Evolutionary conservation across 1,140 invertebrate species (phyloP).

Genomic region (Arctopsyche grandis): DNA sequence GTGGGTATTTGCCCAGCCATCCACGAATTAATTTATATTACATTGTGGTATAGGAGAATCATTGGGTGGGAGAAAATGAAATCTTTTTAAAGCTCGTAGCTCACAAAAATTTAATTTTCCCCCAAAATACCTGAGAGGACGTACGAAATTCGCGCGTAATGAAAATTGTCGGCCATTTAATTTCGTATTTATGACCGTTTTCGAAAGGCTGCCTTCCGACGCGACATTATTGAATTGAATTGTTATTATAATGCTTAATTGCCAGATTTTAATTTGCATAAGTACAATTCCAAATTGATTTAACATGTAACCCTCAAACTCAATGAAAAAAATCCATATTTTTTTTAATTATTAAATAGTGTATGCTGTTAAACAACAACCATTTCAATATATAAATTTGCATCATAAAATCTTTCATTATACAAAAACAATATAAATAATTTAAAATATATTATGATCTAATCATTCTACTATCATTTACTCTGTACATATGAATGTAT

Average conservation of each 20-base stretch:
- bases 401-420: too few relatives aligned
- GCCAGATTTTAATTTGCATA: too few relatives aligned
- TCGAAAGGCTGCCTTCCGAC: background rate
- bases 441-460: too few relatives aligned
- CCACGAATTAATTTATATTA: slow-evolving; percentile 5
- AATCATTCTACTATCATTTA: too few relatives aligned
- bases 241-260: background rate
- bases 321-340: background rate
- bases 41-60: background rate
- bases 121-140: slow-evolving; percentile 10
- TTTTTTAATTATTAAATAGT: background rate
- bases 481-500: background rate
- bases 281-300: too few relatives aligned
- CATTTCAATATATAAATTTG: background rate
- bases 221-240: background rate
- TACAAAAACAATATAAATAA: too few relatives aligned
- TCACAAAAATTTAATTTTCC: slow-evolving; percentile 16
- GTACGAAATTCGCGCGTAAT: background rate
- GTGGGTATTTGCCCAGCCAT: background rate
- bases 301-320: too few relatives aligned
- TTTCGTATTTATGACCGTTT: slow-evolving; percentile 4
- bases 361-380: too few relatives aligned
- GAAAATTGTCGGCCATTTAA: slow-evolving; percentile 9
- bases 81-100: too few relatives aligned
- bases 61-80: too few relatives aligned